These are phyloP conservation scores for Parambassis ranga DNA, from an alignment of 2,797 vertebrate genomes.

Conservation along the genomic window DNA sequence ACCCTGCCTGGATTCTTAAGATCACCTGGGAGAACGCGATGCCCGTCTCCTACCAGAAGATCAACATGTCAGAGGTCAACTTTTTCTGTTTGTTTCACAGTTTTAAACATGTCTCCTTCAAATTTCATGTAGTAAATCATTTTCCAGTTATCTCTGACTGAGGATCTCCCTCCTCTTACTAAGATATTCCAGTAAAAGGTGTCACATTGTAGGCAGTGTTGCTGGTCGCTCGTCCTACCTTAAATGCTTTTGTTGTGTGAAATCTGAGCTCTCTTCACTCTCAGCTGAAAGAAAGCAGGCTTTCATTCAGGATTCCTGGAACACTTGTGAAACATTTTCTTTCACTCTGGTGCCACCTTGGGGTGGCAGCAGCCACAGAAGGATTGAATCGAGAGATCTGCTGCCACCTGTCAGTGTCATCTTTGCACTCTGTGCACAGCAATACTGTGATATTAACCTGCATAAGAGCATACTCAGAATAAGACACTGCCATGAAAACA, in stretches of 20 bases:
- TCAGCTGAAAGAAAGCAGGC: not conserved
- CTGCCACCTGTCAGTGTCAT: not conserved
- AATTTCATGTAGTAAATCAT: too few species aligned
- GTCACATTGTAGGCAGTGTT: not conserved
- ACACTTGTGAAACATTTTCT: conserved; percentile 1
- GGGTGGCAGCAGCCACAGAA: not conserved
- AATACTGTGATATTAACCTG: too few species aligned
- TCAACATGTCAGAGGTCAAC: conserved; percentile 78
- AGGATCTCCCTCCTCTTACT: not conserved
- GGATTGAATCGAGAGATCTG: not conserved
- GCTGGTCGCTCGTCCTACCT: conserved; percentile 29
- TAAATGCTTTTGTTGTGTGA: conserved; percentile 7
- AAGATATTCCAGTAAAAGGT: not conserved
- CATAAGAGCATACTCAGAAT: too few species aligned
- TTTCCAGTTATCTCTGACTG: not conserved
- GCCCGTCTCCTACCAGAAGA: conserved; percentile 79
- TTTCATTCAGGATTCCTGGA: not conserved
- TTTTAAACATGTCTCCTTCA: too few species aligned
- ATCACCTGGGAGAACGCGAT: conserved; percentile 84
- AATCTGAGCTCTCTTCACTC: conserved; percentile 1
- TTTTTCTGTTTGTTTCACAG: not conserved
- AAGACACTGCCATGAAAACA: too few species aligned
- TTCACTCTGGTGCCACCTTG: conserved; percentile 46
- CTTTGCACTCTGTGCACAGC: not conserved
- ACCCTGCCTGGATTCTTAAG: conserved; percentile 83